Evolutionary conservation across 2,888 invertebrate species (phyloP), one percentile per base, ranked within the genome.

Genomic region (Eumacrocentrus americanus): DNA sequence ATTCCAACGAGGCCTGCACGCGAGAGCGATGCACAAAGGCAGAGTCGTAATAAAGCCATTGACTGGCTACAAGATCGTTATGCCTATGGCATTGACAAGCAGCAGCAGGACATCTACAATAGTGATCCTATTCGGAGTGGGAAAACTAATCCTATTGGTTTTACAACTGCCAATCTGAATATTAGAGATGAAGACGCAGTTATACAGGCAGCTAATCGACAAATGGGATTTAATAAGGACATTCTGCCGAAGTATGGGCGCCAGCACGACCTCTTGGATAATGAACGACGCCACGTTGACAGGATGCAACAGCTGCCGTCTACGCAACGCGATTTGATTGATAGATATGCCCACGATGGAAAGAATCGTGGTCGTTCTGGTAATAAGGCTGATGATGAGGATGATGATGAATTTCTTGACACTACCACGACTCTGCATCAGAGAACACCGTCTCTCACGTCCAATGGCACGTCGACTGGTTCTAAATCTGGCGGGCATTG

Each of bases 381-480:
- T 1, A 72, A 9, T 18, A 42, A 68, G 23, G 77, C 73, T 12
- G 67, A 69, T 1, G 78, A 78, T 47, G 77, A 77, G 0, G 78
- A 80, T 25, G 75, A 77, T 29, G 78, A 80, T 38, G 81, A 81
- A 4, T 81, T 74, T 61, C 67, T 81, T 50, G 81, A 81, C 40
- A 80, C 80, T 2, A 80, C 80, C 9, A 62, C 72, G 4, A 79
- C 67, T 42, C 72, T 79, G 73, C 70, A 70, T 38, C 35, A 67
- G 9, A 62, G 71, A 20, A 73, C 75, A 51, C 73, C 66, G 54
- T 79, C 80, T 2, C 55, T 78, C 3, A 73, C 73, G 5, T 78
- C 77, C 3, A 69, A 55, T 38, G 76, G 73, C 22, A 68, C 70
- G 11, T 52, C 37, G 12, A 63, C 51, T 54, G 50, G 51, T 44